These are phyloP conservation scores for Pseudopipra pipra DNA, from an alignment of 2,113 vertebrate genomes.

Conservation along the genomic window DNA sequence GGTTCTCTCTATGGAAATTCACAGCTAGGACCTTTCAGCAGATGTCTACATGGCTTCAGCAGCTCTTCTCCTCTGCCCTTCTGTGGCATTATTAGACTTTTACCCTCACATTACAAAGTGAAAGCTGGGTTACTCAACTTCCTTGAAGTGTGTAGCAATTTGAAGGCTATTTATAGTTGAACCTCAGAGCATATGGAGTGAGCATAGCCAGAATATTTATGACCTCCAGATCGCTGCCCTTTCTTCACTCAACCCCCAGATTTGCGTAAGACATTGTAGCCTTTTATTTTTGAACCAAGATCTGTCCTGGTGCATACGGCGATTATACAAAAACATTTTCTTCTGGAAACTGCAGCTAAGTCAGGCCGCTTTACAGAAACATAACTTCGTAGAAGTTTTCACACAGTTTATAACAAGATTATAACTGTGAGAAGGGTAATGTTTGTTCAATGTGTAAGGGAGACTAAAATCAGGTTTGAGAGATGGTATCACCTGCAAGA, in stretches of 20 bases:
- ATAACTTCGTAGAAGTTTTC: conserved; percentile 5
- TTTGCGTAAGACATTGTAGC: conserved; percentile 30
- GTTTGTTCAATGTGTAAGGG: not conserved
- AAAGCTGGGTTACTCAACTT: conserved; percentile 57
- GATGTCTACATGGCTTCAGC: conserved; percentile 51
- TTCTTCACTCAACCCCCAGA: conserved; percentile 39
- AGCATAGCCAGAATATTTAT: conserved; percentile 30
- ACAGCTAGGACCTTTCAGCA: conserved; percentile 63
- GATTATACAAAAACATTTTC: conserved; percentile 1
- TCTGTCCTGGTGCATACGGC: not conserved
- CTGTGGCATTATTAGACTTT: conserved; percentile 56
- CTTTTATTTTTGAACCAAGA: conserved; percentile 46
- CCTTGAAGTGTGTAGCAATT: conserved; percentile 42
- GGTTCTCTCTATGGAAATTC: conserved; percentile 55
- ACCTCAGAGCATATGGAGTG: conserved; percentile 50
- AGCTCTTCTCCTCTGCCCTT: conserved; percentile 53
- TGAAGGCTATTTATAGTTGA: conserved; percentile 58
- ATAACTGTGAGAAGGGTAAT: not conserved
- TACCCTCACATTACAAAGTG: conserved; percentile 37
- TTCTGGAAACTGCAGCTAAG: not conserved
- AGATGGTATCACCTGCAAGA: not conserved
- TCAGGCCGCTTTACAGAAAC: not conserved
- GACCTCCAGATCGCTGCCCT: conserved; percentile 43
- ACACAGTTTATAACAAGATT: not conserved
- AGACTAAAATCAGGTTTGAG: not conserved